Conservation (phyloP, 2,888 invertebrate genomes). For the Eutolmus rufibarbis region DNA sequence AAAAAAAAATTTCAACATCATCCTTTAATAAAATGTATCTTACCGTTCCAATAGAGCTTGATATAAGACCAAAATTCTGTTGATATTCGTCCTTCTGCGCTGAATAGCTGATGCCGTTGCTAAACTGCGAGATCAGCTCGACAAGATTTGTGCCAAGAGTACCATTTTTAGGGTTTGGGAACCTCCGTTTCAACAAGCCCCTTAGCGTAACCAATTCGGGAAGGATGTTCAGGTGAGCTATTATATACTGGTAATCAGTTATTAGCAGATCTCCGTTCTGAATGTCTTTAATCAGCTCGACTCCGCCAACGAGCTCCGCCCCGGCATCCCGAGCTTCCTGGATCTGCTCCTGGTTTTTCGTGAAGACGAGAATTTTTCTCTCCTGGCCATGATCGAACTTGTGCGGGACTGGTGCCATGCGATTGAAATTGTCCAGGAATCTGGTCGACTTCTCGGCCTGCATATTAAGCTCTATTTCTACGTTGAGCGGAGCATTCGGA, state of each 20-base stretch:
- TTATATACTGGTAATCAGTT: constrained; percentile 74
- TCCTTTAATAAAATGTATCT: constrained; percentile 51
- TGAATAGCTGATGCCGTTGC: constrained; percentile 74
- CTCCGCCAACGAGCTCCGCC: constrained; percentile 75
- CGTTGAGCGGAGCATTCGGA: constrained; percentile 74
- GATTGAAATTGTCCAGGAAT: constrained; percentile 73
- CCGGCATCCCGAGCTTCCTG: constrained; percentile 73
- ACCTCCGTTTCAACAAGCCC: constrained; percentile 79
- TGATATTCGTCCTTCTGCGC: constrained; percentile 73
- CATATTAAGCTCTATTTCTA: constrained; percentile 83
- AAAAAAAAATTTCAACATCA: no score
- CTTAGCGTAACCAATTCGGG: constrained; percentile 78
- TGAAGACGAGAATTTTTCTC: constrained; percentile 76
- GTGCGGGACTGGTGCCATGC: constrained; percentile 73
- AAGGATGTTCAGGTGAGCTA: constrained; percentile 82
- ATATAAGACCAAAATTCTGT: constrained; percentile 74
- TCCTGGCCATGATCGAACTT: constrained; percentile 74
- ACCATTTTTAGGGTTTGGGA: constrained; percentile 74
- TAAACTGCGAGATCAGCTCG: constrained; percentile 70
- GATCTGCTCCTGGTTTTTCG: constrained; percentile 67
- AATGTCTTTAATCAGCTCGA: constrained; percentile 78
- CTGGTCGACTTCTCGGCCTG: constrained; percentile 66
- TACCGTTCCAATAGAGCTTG: constrained; percentile 75
- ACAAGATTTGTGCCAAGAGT: constrained; percentile 73
- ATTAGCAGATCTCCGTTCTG: constrained; percentile 75